Conservation (phyloP, 2,113 vertebrate species). For the Paramormyrops kingsleyae region DNA sequence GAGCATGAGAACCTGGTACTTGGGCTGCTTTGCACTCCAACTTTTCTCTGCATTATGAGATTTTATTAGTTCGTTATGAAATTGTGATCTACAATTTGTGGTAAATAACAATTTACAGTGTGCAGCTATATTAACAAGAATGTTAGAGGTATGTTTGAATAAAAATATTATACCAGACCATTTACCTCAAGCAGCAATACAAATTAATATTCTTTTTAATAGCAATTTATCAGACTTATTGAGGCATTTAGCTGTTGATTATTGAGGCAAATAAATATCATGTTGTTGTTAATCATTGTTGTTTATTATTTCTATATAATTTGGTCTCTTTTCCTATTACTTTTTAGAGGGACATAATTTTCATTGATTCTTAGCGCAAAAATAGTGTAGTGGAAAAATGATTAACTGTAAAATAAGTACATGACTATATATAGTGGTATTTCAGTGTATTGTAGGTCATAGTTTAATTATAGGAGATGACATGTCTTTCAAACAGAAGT, state of each 20-base stretch:
- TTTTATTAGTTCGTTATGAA: background rate
- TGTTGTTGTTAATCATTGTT: background rate
- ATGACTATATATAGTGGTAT: background rate
- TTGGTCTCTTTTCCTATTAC: background rate
- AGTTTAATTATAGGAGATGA: background rate
- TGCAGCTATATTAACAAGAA: background rate
- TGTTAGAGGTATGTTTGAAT: background rate
- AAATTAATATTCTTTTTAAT: background rate
- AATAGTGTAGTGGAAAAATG: background rate
- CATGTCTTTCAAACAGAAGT: background rate
- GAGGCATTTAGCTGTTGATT: background rate
- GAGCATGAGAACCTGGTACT: background rate
- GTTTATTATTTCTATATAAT: background rate
- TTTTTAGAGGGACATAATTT: background rate
- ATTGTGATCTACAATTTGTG: background rate
- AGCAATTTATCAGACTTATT: background rate
- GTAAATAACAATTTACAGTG: background rate
- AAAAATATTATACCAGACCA: background rate
- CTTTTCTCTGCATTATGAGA: background rate
- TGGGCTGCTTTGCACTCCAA: background rate
- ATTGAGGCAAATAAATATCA: background rate
- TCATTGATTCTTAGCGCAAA: background rate
- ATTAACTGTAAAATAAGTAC: background rate
- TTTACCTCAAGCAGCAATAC: background rate
- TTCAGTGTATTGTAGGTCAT: background rate